A percentile compares a stretch with the other conserved stretches of the same genome.
Evolutionary conservation across 2,888 invertebrate genomes (phyloP).

Genomic region (Dysmachus trigonus): DNA sequence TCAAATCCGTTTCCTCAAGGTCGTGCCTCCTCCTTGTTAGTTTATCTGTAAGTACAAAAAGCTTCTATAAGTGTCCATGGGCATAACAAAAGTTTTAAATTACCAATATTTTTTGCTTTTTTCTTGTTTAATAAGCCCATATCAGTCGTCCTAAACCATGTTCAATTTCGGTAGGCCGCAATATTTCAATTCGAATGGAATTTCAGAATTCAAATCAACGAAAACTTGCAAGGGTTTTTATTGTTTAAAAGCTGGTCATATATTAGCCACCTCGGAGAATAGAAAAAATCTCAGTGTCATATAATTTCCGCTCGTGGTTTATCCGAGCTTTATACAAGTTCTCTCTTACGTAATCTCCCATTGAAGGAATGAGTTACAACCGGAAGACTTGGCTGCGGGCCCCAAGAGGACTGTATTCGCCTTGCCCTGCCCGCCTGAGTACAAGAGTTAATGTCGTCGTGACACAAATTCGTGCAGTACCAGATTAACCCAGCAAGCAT

Average conservation of each 20-base stretch:
- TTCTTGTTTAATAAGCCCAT: too few relatives aligned
- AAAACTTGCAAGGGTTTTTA: neutral
- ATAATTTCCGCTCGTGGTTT: conserved; percentile 8
- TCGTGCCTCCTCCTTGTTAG: too few relatives aligned
- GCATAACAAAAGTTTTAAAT: too few relatives aligned
- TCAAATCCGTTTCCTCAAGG: too few relatives aligned
- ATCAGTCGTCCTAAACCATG: too few relatives aligned
- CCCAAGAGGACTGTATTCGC: neutral
- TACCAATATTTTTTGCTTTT: too few relatives aligned
- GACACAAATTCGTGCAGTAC: conserved; percentile 25
- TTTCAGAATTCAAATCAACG: neutral
- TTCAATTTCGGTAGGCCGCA: neutral
- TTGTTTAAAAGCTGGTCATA: neutral
- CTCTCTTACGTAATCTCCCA: neutral
- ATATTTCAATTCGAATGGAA: neutral
- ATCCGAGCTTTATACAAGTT: neutral
- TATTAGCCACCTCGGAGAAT: neutral
- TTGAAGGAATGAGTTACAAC: conserved; percentile 6
- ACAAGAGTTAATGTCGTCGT: neutral
- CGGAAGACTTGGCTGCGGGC: neutral
- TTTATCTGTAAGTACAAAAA: too few relatives aligned
- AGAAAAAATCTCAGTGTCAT: conserved; percentile 15
- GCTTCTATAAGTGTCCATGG: too few relatives aligned
- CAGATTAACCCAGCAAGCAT: neutral
- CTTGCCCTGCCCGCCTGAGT: neutral